phyloP scores from a whole-genome alignment of 2,888 invertebrate species.

The Tupiocoris notatus region DNA sequence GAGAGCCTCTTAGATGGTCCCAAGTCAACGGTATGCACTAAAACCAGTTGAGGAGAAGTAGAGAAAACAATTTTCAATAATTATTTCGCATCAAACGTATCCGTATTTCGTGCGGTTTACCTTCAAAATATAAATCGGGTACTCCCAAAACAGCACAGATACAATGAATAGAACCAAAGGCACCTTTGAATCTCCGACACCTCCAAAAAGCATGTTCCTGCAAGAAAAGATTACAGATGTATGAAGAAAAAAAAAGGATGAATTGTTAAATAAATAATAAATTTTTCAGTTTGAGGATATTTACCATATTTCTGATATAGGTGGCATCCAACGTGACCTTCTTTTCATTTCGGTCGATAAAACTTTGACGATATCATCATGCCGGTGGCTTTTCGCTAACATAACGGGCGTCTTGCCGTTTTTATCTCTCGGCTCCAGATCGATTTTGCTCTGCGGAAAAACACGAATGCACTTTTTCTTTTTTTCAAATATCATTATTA shows the following conservation, averaged over 20 bases:
- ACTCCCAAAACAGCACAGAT: conserved; percentile 85
- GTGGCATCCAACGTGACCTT: conserved; percentile 82
- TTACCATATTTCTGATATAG: conserved; percentile 78
- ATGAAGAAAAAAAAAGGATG: not conserved
- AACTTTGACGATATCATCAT: conserved; percentile 78
- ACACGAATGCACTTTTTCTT: not conserved
- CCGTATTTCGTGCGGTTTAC: conserved; percentile 55
- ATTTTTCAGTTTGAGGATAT: not conserved
- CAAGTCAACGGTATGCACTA: conserved; percentile 87
- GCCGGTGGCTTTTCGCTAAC: conserved; percentile 84
- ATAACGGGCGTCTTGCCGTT: conserved; percentile 90
- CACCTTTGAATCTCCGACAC: conserved; percentile 86
- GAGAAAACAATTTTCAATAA: not conserved
- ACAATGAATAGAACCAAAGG: conserved; percentile 81
- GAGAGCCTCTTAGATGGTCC: conserved; percentile 80
- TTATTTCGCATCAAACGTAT: not conserved
- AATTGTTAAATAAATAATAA: not conserved
- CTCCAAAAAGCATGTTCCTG: conserved; percentile 82
- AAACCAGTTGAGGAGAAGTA: not conserved
- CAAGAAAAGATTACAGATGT: conserved; percentile 47
- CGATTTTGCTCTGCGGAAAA: conserved; percentile 83
- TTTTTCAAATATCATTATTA: too few relatives aligned
- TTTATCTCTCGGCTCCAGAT: conserved; percentile 82
- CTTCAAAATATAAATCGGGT: conserved; percentile 88
- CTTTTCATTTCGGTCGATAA: conserved; percentile 76